Base-by-base conservation (phyloP, 2,888 invertebrate species). In the Drosophila neonasuta region DNA sequence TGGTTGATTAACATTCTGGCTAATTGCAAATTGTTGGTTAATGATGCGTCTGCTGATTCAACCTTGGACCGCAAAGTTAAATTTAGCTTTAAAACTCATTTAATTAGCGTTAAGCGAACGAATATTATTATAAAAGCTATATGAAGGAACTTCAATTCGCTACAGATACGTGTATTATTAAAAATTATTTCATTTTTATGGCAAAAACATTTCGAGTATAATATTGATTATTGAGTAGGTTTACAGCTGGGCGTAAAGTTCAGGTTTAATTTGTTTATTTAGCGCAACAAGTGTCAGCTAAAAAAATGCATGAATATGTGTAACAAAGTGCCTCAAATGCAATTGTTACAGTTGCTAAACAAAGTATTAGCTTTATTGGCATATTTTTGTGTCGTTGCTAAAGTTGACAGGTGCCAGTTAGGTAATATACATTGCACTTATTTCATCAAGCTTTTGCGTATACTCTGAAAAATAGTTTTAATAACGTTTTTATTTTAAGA, bases 21-120 rank as follows among this genome's bases (percentile, higher is more conserved):
- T 68, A 51, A 74, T 74, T 71, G 67, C 67, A 55, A 64, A 64
- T 61, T 63, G 50, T 54, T 45, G 7, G n/a, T 39, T 71, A 71
- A 67, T 70, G 57, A 57, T 57, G 52, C n/a, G 24, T 36, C 45
- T 36, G 50, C 10, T 9, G 15, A 54, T 44, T 42, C 39, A 24
- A 55, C 70, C 56, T 15, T 24, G 13, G 54, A 49, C 41, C 2
- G 20, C 1, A 30, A 50, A 55, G 29, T 49, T 46, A 34, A 55
- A 55, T 20, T 55, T 20, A 24, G 30, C 32, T 20, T 72, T n/a
- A 2, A n/a, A 51, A 60, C 41, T 55, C 46, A 71, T 39, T 60
- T 70, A 55, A 71, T 54, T 48, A 60, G 15, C 42, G 13, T 9
- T 34, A 42, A 48, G 50, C 42, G 41, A n/a, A 9, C 30, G 24